Conservation (phyloP, 2,888 invertebrate genomes). For the Rugalucina vietnamica region DNA sequence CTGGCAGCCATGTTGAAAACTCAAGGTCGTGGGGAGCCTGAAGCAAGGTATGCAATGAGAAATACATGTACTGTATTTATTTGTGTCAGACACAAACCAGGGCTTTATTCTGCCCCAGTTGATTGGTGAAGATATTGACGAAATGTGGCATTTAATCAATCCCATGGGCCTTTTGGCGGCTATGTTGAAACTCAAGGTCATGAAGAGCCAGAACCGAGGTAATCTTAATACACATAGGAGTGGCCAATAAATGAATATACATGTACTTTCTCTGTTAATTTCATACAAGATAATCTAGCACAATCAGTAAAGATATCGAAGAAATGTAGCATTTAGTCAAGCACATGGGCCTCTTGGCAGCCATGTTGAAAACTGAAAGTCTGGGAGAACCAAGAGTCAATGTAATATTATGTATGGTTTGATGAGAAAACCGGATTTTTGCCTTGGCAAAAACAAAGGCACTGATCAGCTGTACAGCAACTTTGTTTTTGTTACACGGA, state of each 20-base stretch:
- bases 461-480: too few species aligned
- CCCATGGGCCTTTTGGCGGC: slow-evolving; percentile 90
- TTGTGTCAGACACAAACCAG: too few species aligned
- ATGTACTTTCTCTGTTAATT: too few species aligned
- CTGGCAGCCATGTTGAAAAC: slow-evolving; percentile 88
- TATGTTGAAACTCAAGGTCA: slow-evolving; percentile 87
- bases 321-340: slow-evolving; percentile 93
- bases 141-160: slow-evolving; percentile 92
- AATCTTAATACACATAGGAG: too few species aligned
- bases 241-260: too few species aligned
- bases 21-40: slow-evolving; percentile 87
- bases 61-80: too few species aligned
- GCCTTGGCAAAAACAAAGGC: too few species aligned
- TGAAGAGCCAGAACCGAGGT: slow-evolving; percentile 88
- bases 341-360: slow-evolving; percentile 89
- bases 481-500: too few species aligned
- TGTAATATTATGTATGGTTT: too few species aligned
- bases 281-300: too few species aligned
- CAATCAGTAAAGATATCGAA: slow-evolving; percentile 93
- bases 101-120: slow-evolving; percentile 93
- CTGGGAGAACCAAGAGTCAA: slow-evolving; percentile 88
- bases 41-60: slow-evolving; percentile 87
- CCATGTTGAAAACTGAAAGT: slow-evolving; percentile 87
- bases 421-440: too few species aligned
- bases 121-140: slow-evolving; percentile 92